A percentile compares a stretch with the other conserved stretches of the same genome.
Conservation (phyloP, 2,888 invertebrate species). For the Oligia strigilis region DNA sequence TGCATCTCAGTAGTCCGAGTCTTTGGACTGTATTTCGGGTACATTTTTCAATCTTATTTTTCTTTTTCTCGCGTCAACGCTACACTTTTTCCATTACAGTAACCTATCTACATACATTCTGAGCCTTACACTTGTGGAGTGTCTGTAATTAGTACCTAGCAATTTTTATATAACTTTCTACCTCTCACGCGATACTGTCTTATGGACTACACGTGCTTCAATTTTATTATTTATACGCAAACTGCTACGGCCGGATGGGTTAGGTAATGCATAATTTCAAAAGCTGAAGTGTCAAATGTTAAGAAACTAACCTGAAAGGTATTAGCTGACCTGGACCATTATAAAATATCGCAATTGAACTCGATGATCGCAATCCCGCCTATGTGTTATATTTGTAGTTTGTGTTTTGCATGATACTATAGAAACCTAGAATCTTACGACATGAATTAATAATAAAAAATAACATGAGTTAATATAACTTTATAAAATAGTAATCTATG, state of each 20-base stretch:
- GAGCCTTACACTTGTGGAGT: conserved; percentile 85
- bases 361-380: conserved; percentile 90
- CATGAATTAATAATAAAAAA: conserved; percentile 19
- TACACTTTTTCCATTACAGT: conserved; percentile 77
- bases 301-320: conserved; percentile 57
- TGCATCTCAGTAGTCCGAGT: conserved; percentile 73
- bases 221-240: conserved; percentile 83
- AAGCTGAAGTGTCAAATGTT: conserved; percentile 49
- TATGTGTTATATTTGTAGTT: conserved; percentile 79
- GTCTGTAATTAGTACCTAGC: conserved; percentile 82
- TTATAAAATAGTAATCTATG: conserved; percentile 23
- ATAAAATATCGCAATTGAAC: conserved; percentile 71
- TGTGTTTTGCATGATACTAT: conserved; percentile 83
- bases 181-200: conserved; percentile 80
- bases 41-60: conserved; percentile 71
- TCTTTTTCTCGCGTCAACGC: conserved; percentile 76
- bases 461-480: conserved; percentile 25
- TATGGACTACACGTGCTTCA: conserved; percentile 84
- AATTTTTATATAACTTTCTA: conserved; percentile 78
- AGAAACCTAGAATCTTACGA: conserved; percentile 62
- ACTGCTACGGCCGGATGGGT: conserved; percentile 79
- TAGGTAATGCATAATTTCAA: conserved; percentile 59
- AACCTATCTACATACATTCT: conserved; percentile 78
- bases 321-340: conserved; percentile 47
- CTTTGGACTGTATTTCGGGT: conserved; percentile 86